Base-by-base conservation (phyloP, 2,797 vertebrate genomes). In the Eutrigla gurnardus region DNA sequence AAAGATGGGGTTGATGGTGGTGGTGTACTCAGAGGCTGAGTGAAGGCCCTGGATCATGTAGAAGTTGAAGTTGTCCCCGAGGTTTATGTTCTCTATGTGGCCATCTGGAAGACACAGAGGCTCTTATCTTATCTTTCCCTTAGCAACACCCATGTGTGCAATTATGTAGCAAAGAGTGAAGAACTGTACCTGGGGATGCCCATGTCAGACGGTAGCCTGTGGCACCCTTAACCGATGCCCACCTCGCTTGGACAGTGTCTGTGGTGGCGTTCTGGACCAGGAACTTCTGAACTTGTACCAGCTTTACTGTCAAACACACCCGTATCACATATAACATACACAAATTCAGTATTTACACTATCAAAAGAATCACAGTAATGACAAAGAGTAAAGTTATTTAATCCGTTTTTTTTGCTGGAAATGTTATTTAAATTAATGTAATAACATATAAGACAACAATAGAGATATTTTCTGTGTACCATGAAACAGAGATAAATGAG, bases 1-100 rank as follows among this genome's bases (percentile, higher is more conserved):
- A 63, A 97, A 98, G 81, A 98, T 93, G 25, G 97, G 95, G 83
- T 97, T 97, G 88, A 98, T 91, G 49, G 95, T 96, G 80, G 97
- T 15, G 0, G 82, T 93, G 90, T 97, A 96, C 54, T 96, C 95
- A 0, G 84, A 81, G 77, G 94, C 97, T 0, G 93, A 8, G 6
- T 92, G 90, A n/a, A 97, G 93, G 14, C 96, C 97, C 81, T 96
- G 96, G 83, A 98, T 96, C 96, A 97, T 96, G 91, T 97, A 97
- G 87, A 94, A 95, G 81, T 85, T 94, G 80, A 95, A 97, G 65
- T 62, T 90, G 60, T 95, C 95, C 33, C 94, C 93, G 0, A 98
- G 93, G 83, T 96, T 97, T 74, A 97, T 88, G 0, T 95, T 97
- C 83, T 97, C 96, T 60, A 96, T 85, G 77, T 94, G 93, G 67